Percentiles rank a stretch among this genome's conserved stretches.
Evolutionary conservation across 2,797 vertebrate species (phyloP).

Genomic region (Eremophila alpestris): DNA sequence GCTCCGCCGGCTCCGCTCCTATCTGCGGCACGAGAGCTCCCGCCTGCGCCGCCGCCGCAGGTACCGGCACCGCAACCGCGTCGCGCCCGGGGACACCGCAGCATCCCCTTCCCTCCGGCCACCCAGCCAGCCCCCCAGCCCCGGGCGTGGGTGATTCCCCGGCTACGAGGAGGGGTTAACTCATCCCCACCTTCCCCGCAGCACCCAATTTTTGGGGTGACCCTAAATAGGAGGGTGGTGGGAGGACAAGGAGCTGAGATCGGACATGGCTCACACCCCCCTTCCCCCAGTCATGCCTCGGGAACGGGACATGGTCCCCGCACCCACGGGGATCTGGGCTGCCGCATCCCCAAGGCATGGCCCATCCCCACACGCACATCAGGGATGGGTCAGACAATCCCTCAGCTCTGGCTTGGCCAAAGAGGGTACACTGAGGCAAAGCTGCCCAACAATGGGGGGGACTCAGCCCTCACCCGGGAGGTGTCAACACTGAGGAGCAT

Average conservation of each 20-base stretch:
- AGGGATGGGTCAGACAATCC: fast-evolving
- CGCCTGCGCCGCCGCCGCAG: constrained; percentile 29
- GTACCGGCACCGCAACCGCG: not conserved
- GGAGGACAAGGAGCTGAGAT: not conserved
- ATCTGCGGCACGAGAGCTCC: constrained; percentile 79
- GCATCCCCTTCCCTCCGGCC: not conserved
- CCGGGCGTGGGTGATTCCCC: not conserved
- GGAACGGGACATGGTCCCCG: fast-evolving
- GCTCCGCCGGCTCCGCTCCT: constrained; percentile 76
- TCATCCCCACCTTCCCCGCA: too few relatives aligned
- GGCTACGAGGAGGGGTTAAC: not conserved
- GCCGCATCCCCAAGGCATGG: fast-evolving
- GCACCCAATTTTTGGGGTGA: not conserved
- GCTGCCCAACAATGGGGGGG: fast-evolving
- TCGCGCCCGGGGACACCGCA: not conserved
- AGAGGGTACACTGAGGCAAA: fast-evolving
- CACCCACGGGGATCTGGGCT: not conserved
- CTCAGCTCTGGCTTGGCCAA: not conserved
- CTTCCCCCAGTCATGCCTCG: too few relatives aligned
- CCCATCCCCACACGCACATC: not conserved
- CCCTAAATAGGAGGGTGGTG: not conserved
- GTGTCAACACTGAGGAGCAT: not conserved
- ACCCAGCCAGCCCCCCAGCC: not conserved
- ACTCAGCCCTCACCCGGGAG: fast-evolving
- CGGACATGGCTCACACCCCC: fast-evolving